Evolutionary conservation across 2,888 invertebrate genomes (phyloP).

Genomic region (Apamea epomidion): DNA sequence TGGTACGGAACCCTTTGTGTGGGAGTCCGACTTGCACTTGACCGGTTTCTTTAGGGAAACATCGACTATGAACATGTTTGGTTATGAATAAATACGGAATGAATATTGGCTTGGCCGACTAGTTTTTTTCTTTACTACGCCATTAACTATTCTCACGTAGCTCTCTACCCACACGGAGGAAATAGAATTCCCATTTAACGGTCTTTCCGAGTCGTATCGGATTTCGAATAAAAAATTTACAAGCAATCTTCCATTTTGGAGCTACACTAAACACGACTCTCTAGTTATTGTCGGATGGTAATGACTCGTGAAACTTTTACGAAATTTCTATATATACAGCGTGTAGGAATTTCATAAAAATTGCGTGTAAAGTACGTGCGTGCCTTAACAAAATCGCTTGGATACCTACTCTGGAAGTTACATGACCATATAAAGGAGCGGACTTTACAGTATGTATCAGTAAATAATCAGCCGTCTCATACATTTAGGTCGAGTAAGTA

Average conservation of each 20-base stretch:
- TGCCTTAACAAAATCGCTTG: too few species aligned
- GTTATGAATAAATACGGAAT: neutral
- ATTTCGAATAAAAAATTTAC: slow-evolving; percentile 1
- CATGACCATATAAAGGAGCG: too few species aligned
- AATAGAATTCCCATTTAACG: slow-evolving; percentile 14
- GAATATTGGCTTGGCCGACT: neutral
- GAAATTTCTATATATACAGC: neutral
- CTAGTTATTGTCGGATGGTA: neutral
- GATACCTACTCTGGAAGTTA: too few species aligned
- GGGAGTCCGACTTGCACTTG: too few species aligned
- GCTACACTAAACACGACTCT: neutral
- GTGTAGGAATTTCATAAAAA: neutral
- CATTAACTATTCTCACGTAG: neutral
- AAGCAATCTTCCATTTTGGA: neutral
- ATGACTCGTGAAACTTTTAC: neutral
- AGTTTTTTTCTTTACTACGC: neutral
- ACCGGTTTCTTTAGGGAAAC: neutral
- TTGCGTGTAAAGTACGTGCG: too few species aligned
- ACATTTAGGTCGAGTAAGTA: neutral
- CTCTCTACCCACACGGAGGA: neutral
- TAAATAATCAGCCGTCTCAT: neutral
- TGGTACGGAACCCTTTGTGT: too few species aligned
- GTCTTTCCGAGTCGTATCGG: neutral
- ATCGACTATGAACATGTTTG: neutral
- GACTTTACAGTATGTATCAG: too few species aligned